Evolutionary conservation across 1,140 invertebrate species (phyloP).

Genomic region (Fopius arisanus): DNA sequence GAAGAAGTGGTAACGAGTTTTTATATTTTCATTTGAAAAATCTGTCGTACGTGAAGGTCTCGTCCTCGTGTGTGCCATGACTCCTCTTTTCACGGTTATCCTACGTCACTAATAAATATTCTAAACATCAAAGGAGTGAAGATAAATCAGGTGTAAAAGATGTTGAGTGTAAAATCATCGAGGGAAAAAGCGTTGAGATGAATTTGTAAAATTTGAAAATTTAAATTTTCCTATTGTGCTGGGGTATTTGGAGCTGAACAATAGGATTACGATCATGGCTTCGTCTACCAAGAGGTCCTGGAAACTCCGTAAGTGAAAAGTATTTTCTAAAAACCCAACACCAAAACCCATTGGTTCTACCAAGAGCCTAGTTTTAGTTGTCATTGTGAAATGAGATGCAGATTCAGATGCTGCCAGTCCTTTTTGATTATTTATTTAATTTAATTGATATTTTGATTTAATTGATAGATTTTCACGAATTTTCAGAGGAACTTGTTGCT

Average conservation of each 20-base stretch:
- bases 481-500: constrained; percentile 88
- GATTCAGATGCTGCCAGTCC: no score
- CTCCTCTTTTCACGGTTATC: constrained; percentile 3
- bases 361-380: no score
- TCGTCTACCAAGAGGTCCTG: constrained; percentile 69
- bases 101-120: not conserved
- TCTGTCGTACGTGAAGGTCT: not conserved
- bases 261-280: constrained; percentile 61
- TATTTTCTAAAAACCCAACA: no score
- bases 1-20: not conserved
- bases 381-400: no score
- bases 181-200: constrained; percentile 47
- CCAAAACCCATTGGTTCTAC: no score
- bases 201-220: constrained; percentile 39
- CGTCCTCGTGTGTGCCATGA: constrained; percentile 10
- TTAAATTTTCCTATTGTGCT: constrained; percentile 35
- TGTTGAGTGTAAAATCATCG: constrained; percentile 41
- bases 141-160: constrained; percentile 32
- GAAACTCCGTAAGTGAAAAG: constrained; percentile 67
- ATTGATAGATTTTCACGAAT: not conserved
- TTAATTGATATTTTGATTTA: constrained; percentile 22
- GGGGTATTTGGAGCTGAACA: not conserved
- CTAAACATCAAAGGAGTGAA: not conserved
- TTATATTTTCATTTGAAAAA: not conserved
- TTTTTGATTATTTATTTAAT: constrained; percentile 31